A percentile compares a stretch with the other conserved stretches of the same genome.
Conservation (phyloP, 2,888 invertebrate genomes). For the Drosophila flavopinicola region DNA sequence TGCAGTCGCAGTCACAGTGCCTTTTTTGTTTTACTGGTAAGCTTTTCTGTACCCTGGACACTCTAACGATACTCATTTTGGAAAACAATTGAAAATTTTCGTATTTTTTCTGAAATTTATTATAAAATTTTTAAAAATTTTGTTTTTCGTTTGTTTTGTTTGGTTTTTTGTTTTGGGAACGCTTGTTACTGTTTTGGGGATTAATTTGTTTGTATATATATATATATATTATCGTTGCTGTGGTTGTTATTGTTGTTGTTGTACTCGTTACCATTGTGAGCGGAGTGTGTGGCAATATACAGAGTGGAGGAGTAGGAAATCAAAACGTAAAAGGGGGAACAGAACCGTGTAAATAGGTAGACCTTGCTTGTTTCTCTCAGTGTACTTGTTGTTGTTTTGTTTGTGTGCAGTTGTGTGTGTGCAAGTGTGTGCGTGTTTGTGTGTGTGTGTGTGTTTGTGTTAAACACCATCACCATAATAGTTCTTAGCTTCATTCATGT, state of each 20-base stretch:
- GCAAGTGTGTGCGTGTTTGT: constrained; percentile 16
- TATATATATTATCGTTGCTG: constrained; percentile 38
- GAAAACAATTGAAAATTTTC: no score
- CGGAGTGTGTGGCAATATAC: constrained; percentile 56
- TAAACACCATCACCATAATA: constrained; percentile 67
- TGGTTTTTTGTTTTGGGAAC: constrained; percentile 11
- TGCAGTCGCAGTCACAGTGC: constrained; percentile 18
- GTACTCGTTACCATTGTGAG: constrained; percentile 65
- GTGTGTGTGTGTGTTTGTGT: constrained; percentile 39
- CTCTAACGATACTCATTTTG: constrained; percentile 33
- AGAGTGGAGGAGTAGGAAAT: constrained; percentile 32
- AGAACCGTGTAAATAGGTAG: constrained; percentile 11
- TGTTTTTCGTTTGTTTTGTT: constrained; percentile 5
- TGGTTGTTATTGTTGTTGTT: constrained; percentile 42
- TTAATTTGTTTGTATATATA: constrained; percentile 41
- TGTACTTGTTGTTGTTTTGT: constrained; percentile 23
- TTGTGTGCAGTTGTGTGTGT: constrained; percentile 6
- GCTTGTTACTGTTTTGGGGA: constrained; percentile 28
- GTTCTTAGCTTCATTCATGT: constrained; percentile 33
- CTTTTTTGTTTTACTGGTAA: constrained; percentile 4
- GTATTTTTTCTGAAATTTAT: not conserved
- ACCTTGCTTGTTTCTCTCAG: constrained; percentile 12
- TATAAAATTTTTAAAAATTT: constrained; percentile 1
- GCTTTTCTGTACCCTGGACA: constrained; percentile 6
- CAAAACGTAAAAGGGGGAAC: constrained; percentile 39